A percentile compares a stretch with the other conserved stretches of the same genome.
These are phyloP conservation scores for Drosophila funebris DNA, from an alignment of 1,140 invertebrate species.

Conservation along the genomic window DNA sequence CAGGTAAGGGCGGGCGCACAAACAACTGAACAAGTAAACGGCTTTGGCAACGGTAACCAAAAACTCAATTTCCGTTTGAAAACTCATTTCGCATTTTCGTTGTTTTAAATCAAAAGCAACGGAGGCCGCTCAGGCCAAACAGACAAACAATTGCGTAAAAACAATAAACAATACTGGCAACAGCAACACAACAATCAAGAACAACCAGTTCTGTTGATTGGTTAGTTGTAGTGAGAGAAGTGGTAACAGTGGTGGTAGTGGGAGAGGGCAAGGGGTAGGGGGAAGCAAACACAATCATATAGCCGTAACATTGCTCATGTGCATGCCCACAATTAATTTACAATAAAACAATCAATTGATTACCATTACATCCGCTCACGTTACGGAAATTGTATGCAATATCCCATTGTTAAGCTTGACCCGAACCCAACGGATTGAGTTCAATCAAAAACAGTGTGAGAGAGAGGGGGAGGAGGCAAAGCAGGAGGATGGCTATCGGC, in stretches of 20 bases:
- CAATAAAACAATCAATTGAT: constrained; percentile 83
- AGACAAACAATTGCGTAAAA: constrained; percentile 79
- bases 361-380: constrained; percentile 76
- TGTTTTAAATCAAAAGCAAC: constrained; percentile 75
- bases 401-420: constrained; percentile 68
- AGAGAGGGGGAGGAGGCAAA: neutral
- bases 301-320: constrained; percentile 57
- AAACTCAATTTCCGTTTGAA: constrained; percentile 79
- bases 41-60: constrained; percentile 60
- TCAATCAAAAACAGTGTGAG: neutral
- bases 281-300: neutral
- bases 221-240: neutral
- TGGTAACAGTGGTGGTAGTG: neutral
- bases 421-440: constrained; percentile 23
- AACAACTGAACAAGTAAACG: constrained; percentile 51
- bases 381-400: constrained; percentile 76
- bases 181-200: constrained; percentile 36
- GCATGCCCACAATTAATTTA: constrained; percentile 79
- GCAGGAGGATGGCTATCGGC: neutral
- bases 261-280: neutral
- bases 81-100: constrained; percentile 79
- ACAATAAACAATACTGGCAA: constrained; percentile 73
- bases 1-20: neutral
- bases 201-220: constrained; percentile 23
- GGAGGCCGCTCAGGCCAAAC: constrained; percentile 58